phyloP scores from a whole-genome alignment of 1,140 invertebrate genomes.

The Nasonia longicornis region DNA sequence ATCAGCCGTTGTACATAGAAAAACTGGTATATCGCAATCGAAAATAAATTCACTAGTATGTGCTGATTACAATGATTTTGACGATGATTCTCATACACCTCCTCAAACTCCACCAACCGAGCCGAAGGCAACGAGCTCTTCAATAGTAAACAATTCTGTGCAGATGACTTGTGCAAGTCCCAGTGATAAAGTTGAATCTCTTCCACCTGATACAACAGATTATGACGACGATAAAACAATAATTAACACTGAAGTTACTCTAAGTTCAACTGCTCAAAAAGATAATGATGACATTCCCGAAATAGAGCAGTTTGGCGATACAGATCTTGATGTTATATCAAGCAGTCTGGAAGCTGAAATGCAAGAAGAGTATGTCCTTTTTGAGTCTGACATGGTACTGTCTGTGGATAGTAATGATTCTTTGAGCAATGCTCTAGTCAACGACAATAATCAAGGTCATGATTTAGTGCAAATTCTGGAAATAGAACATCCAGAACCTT shows the following conservation, averaged over 20 bases:
- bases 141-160: slow-evolving; percentile 52
- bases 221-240: slow-evolving; percentile 74
- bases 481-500: slow-evolving; percentile 61
- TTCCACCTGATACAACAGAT: slow-evolving; percentile 71
- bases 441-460: slow-evolving; percentile 60
- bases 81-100: slow-evolving; percentile 74
- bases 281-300: slow-evolving; percentile 73
- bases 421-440: slow-evolving; percentile 66
- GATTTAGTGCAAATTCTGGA: slow-evolving; percentile 67
- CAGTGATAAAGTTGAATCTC: slow-evolving; percentile 60
- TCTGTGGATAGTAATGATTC: slow-evolving; percentile 73
- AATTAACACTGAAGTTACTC: slow-evolving; percentile 72
- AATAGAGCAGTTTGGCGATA: slow-evolving; percentile 72
- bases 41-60: slow-evolving; percentile 73
- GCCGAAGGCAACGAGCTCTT: slow-evolving; percentile 53
- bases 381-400: slow-evolving; percentile 72
- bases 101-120: slow-evolving; percentile 70
- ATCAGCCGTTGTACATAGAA: slow-evolving; percentile 67
- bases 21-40: slow-evolving; percentile 64
- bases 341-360: slow-evolving; percentile 73
- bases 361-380: slow-evolving; percentile 74
- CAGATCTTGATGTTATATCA: slow-evolving; percentile 71
- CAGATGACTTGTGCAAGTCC: slow-evolving; percentile 57
- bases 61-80: slow-evolving; percentile 75
- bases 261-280: slow-evolving; percentile 72